phyloP scores from a whole-genome alignment of 2,113 vertebrate genomes.

The Thoracochromis brauschi region DNA sequence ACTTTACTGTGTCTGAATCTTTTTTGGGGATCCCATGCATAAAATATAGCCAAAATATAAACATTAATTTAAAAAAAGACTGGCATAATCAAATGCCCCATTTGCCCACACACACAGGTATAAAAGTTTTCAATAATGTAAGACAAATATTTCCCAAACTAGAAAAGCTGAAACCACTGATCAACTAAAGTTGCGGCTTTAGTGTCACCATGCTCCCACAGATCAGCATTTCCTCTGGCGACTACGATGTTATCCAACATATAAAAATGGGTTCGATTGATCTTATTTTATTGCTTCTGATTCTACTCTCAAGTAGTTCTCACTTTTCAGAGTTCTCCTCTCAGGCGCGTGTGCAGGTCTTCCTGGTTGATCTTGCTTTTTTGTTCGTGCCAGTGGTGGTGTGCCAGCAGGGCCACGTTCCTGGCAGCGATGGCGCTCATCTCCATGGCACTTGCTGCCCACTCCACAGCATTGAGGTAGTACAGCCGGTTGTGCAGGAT shows the following conservation, averaged over 20 bases:
- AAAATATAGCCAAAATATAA: neutral
- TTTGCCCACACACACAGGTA: neutral
- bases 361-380: conserved; percentile 78
- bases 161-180: neutral
- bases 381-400: conserved; percentile 81
- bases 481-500: conserved; percentile 83
- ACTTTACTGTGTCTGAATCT: neutral
- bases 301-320: neutral
- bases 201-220: neutral
- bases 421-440: conserved; percentile 84
- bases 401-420: conserved; percentile 82
- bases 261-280: neutral
- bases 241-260: neutral
- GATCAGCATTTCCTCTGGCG: neutral
- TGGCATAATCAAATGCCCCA: neutral
- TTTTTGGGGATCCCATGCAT: neutral
- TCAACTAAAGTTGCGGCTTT: neutral
- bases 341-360: conserved; percentile 78
- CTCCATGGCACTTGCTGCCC: conserved; percentile 86
- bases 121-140: neutral
- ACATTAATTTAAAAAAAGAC: neutral
- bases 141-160: neutral
- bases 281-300: neutral
- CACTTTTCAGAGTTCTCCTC: conserved; percentile 77
- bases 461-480: conserved; percentile 84